phyloP scores from a whole-genome alignment of 2,113 vertebrate genomes.

The Pseudolaguvia tuberculata region DNA sequence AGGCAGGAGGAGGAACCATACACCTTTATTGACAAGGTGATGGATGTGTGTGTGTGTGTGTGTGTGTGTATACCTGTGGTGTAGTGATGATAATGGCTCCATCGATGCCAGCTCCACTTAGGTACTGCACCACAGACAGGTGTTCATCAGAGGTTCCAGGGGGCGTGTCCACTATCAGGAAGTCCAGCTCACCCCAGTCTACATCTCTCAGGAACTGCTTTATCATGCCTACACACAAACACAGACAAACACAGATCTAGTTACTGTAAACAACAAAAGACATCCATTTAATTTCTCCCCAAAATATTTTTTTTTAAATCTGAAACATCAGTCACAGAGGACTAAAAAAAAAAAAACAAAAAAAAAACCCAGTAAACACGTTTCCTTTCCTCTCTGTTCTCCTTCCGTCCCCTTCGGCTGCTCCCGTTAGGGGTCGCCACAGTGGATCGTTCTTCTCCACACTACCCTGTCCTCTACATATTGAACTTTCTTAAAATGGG shows the following conservation, averaged over 20 bases:
- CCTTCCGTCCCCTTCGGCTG: no score
- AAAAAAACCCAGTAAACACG: neutral
- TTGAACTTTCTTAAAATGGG: neutral
- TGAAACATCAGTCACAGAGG: neutral
- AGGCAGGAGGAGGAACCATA: neutral
- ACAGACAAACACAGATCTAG: neutral
- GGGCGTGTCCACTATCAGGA: conserved; percentile 88
- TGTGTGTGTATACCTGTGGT: conserved; percentile 77
- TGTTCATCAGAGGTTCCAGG: conserved; percentile 94
- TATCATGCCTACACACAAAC: conserved; percentile 79
- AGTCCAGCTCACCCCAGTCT: conserved; percentile 94
- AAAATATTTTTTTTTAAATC: no score
- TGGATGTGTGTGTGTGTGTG: neutral
- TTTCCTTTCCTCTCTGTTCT: no score
- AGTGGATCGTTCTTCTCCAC: no score
- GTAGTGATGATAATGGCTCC: conserved; percentile 89
- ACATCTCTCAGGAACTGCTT: conserved; percentile 95
- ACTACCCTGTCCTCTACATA: no score
- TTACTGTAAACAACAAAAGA: neutral
- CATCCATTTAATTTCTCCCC: neutral
- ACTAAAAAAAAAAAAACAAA: neutral
- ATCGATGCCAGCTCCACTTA: conserved; percentile 72
- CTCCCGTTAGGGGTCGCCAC: no score
- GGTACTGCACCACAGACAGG: conserved; percentile 86
- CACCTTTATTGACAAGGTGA: neutral